Evolutionary conservation across 2,888 invertebrate genomes (phyloP).

Genomic region (Notocelia uddmanniana): DNA sequence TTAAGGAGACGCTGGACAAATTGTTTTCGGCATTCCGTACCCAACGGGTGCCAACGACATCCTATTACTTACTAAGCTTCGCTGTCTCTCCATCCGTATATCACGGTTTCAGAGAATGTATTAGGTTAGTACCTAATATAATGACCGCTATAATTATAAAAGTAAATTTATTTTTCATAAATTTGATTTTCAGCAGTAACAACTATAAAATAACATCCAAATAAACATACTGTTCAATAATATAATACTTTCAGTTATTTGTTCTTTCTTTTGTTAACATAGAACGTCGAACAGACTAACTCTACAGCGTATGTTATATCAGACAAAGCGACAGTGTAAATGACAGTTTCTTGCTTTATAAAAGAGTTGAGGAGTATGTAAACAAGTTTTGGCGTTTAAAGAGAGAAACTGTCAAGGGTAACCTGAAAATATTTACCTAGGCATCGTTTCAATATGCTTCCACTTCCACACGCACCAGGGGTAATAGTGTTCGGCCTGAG

Average conservation of each 20-base stretch:
- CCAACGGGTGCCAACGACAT: neutral
- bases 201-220: neutral
- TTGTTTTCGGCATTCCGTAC: neutral
- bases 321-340: too few relatives aligned
- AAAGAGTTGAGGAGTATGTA: too few relatives aligned
- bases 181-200: neutral
- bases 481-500: too few relatives aligned
- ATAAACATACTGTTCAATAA: neutral
- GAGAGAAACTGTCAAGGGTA: neutral
- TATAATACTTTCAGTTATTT: neutral
- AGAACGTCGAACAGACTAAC: neutral
- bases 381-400: too few relatives aligned
- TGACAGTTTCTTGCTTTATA: too few relatives aligned
- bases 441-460: neutral
- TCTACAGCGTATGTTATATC: too few relatives aligned
- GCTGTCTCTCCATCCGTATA: neutral
- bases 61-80: neutral
- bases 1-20: neutral
- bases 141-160: neutral
- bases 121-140: neutral
- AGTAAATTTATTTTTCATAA: neutral
- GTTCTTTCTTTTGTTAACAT: neutral
- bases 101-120: too few relatives aligned
- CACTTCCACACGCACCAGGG: neutral
- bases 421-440: neutral